Evolutionary conservation across 2,113 vertebrate species (phyloP).

Genomic region (Sinocyclocheilus grahami): DNA sequence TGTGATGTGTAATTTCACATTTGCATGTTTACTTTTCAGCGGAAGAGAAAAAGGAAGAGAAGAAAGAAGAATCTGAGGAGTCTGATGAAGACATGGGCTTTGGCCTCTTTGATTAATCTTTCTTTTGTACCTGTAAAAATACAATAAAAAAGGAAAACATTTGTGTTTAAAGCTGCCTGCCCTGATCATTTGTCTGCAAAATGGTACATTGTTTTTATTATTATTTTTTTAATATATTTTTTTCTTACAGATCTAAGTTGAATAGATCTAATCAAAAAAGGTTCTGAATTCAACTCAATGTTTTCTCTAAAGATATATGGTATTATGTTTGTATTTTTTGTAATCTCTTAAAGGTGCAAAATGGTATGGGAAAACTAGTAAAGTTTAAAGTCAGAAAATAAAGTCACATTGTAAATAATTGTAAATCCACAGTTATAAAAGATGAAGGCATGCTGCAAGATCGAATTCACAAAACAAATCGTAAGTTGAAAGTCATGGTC

Average conservation of each 20-base stretch:
- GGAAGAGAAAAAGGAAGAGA: conserved; percentile 87
- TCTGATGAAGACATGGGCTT: conserved; percentile 86
- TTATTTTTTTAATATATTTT: neutral
- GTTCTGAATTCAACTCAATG: no score
- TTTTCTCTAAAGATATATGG: neutral
- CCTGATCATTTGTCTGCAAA: neutral
- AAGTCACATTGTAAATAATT: neutral
- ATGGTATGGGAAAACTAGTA: neutral
- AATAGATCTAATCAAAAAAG: neutral
- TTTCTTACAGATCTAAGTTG: neutral
- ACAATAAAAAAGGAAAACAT: conserved; percentile 71
- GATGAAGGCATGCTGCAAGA: neutral
- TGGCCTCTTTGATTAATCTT: conserved; percentile 82
- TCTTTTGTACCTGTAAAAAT: conserved; percentile 65
- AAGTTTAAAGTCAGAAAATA: neutral
- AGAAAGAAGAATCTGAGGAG: conserved; percentile 83
- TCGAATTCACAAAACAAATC: neutral
- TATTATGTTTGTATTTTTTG: neutral
- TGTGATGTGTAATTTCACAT: neutral
- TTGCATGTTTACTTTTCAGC: conserved; percentile 59
- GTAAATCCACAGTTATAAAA: neutral
- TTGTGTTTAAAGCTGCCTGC: neutral
- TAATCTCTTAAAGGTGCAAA: neutral
- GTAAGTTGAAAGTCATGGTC: no score
- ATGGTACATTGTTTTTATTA: neutral